Evolutionary conservation across 1,140 invertebrate genomes (phyloP).

Genomic region (Drosophila repleta): DNA sequence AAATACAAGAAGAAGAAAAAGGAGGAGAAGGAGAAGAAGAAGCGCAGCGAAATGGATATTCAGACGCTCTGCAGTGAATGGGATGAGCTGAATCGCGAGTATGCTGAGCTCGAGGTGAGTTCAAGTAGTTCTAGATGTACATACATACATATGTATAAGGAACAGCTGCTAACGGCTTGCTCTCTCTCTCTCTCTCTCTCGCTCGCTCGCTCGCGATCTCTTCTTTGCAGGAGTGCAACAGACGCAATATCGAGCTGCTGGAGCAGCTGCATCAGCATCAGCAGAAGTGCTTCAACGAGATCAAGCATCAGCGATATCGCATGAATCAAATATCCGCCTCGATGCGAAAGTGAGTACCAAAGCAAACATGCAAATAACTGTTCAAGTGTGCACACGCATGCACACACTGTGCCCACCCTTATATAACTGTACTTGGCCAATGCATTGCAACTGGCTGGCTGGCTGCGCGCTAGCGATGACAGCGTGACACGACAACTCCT

Average conservation of each 20-base stretch:
- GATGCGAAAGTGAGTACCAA: constrained; percentile 88
- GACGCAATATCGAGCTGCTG: constrained; percentile 92
- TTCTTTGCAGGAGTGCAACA: constrained; percentile 87
- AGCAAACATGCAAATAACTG: neutral
- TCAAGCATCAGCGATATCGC: constrained; percentile 95
- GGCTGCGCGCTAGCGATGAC: constrained; percentile 1
- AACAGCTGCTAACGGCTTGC: neutral
- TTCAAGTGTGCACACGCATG: neutral
- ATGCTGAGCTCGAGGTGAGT: constrained; percentile 86
- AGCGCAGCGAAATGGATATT: constrained; percentile 61
- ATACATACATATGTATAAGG: no score
- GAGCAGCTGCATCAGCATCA: constrained; percentile 93
- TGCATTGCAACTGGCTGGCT: constrained; percentile 7
- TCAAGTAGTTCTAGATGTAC: no score
- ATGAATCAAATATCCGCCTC: constrained; percentile 91
- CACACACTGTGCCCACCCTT: no score
- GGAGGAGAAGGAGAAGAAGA: neutral
- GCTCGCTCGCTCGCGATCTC: no score
- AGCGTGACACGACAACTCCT: constrained; percentile 21
- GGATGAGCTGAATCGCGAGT: constrained; percentile 88
- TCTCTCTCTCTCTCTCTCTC: no score
- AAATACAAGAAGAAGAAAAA: neutral
- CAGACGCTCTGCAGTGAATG: constrained; percentile 86
- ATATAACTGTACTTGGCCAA: constrained; percentile 1
- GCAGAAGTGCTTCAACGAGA: constrained; percentile 93